These are phyloP conservation scores for Chroicocephalus ridibundus DNA, from an alignment of 2,113 vertebrate genomes.

Conservation along the genomic window DNA sequence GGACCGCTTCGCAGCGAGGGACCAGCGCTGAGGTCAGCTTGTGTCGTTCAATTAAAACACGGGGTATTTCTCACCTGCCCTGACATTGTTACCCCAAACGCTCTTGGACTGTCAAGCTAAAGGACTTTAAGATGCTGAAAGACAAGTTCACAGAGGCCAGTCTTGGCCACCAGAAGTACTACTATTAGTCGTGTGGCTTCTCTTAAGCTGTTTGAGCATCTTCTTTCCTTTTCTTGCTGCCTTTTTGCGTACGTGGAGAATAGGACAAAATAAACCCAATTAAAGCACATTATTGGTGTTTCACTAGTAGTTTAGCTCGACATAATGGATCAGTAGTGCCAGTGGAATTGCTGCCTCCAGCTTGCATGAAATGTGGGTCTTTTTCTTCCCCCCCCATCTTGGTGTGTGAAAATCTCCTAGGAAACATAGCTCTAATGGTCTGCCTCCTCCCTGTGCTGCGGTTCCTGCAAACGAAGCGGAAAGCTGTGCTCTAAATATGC, in stretches of 20 bases:
- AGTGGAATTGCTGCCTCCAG: not conserved
- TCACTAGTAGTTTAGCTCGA: not conserved
- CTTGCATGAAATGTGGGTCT: not conserved
- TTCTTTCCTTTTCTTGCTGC: not conserved
- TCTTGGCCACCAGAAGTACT: not conserved
- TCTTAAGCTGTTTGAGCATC: not conserved
- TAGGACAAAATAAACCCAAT: not conserved
- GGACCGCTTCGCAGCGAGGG: not conserved
- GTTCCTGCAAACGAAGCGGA: not conserved
- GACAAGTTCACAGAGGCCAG: not conserved
- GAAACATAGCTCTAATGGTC: not conserved
- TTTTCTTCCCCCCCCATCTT: too few relatives aligned
- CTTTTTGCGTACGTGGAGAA: not conserved
- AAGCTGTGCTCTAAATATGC: not conserved
- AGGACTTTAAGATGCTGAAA: not conserved
- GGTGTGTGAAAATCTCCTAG: constrained; percentile 59
- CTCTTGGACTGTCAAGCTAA: not conserved
- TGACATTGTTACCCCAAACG: accelerated
- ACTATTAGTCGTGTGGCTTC: accelerated
- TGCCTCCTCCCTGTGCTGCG: not conserved
- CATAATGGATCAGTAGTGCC: not conserved
- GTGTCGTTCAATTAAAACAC: accelerated
- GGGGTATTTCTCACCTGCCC: not conserved
- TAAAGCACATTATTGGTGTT: accelerated
- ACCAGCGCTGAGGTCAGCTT: not conserved